Percentiles rank a stretch among this genome's conserved stretches.
phyloP scores from a whole-genome alignment of 2,888 invertebrate genomes.

The Dyspetes luteomarginatus region DNA sequence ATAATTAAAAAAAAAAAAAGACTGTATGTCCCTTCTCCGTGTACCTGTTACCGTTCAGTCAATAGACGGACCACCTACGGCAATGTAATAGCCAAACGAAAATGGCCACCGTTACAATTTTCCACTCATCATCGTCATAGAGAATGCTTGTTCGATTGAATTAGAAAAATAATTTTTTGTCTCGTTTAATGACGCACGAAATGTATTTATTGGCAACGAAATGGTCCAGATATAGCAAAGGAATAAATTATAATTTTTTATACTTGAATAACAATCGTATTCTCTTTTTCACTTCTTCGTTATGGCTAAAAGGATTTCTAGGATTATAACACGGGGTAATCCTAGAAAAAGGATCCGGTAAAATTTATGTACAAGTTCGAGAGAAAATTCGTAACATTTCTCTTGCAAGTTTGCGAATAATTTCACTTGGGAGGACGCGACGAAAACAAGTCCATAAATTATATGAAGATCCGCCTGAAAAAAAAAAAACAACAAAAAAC shows the following conservation, averaged over 20 bases:
- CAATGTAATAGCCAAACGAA: slow-evolving; percentile 47
- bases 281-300: background rate
- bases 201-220: background rate
- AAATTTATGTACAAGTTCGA: no score
- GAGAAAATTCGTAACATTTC: slow-evolving; percentile 40
- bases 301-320: background rate
- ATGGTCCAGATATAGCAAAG: background rate
- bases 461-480: slow-evolving; percentile 11
- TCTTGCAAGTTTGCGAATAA: slow-evolving; percentile 46
- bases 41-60: slow-evolving; percentile 15
- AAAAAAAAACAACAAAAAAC: slow-evolving; percentile 11
- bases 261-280: background rate
- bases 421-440: slow-evolving; percentile 37
- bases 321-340: background rate
- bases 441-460: slow-evolving; percentile 64
- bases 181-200: slow-evolving; percentile 12
- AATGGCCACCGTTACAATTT: slow-evolving; percentile 33
- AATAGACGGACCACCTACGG: slow-evolving; percentile 43
- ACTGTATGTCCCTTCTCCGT: slow-evolving; percentile 43
- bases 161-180: slow-evolving; percentile 56
- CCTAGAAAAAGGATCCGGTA: no score
- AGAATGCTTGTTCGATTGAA: slow-evolving; percentile 39
- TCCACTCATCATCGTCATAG: slow-evolving; percentile 23
- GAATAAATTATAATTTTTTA: background rate
- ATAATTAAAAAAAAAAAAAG: background rate